Base-by-base conservation (phyloP, 2,888 invertebrate genomes). In the Drosophila prolongata region DNA sequence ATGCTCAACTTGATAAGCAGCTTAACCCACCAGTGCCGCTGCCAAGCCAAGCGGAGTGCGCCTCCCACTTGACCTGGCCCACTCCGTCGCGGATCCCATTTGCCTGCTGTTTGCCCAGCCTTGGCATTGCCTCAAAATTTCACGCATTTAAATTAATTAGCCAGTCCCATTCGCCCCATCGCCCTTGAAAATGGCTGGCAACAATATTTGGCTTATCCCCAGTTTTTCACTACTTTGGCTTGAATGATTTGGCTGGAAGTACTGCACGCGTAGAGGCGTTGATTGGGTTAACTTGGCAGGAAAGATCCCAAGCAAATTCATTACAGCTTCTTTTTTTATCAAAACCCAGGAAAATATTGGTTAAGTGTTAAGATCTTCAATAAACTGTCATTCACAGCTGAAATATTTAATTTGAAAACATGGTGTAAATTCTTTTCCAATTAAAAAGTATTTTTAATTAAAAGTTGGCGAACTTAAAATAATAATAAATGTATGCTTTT, bases 1-100 rank as follows among this genome's bases (percentile, higher is more conserved):
- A 85, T 87, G 86, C 87, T 83, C 87, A 87, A 83, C 78, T 86
- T 87, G 85, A 83, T 87, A 87, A 85, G 85, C 88, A 85, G 88
- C 88, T 85, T 85, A 85, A 87, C 87, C 87, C 80, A 79, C 67
- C 67, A 74, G 40, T 67, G 66, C 60, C 75, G 61, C 50, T 62
- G 46, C 5, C n/a, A 30, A 30, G 57, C 50, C 74, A 35, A 35
- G 35, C 11, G 35, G 35, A 35, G 35, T 11, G 35, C 35, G 38
- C 38, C 38, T 38, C 38, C 35, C 35, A 49, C 34, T 16, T 47
- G 30, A 16, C 49, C 49, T 37, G 40, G 24, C 42, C 70, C 56
- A 16, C 46, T 46, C 27, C n/a, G 13, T 16, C 35, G 54, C 35
- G 30, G 30, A 66, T 66, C 75, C 73, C 65, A 67, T 78, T 78